phyloP scores from a whole-genome alignment of 2,888 invertebrate species.

The Eugnorisma glareosa region DNA sequence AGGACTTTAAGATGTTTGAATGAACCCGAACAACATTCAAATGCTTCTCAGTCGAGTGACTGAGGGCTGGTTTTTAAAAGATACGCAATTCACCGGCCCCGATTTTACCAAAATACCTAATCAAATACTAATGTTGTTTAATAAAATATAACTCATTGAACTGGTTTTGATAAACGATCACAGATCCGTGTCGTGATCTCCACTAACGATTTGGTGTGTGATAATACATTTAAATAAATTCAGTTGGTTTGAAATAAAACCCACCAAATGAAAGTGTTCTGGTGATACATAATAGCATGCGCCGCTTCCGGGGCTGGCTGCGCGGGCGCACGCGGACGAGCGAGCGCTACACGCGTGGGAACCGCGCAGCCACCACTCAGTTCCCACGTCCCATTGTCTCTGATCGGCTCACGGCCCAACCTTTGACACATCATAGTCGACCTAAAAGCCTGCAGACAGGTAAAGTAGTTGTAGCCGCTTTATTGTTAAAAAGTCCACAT shows the following conservation, averaged over 20 bases:
- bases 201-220: conserved; percentile 23
- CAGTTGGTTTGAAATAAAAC: conserved; percentile 40
- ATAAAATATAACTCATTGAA: conserved; percentile 43
- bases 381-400: conserved; percentile 80
- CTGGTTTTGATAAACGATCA: conserved; percentile 53
- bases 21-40: conserved; percentile 17
- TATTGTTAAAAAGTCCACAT: conserved; percentile 34
- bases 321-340: conserved; percentile 27
- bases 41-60: conserved; percentile 7
- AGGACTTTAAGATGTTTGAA: neutral
- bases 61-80: conserved; percentile 33
- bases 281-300: conserved; percentile 55
- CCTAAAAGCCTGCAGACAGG: conserved; percentile 70
- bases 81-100: conserved; percentile 17
- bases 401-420: conserved; percentile 66
- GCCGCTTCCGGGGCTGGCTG: conserved; percentile 63
- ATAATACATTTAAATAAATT: conserved; percentile 37
- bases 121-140: conserved; percentile 35
- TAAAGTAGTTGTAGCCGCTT: conserved; percentile 32
- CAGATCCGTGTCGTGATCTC: conserved; percentile 41
- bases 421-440: conserved; percentile 72
- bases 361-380: conserved; percentile 69
- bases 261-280: conserved; percentile 54
- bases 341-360: conserved; percentile 72
- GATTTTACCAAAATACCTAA: conserved; percentile 29